Base-by-base conservation (phyloP, 2,113 vertebrate species). In the Dipodomys merriami region DNA sequence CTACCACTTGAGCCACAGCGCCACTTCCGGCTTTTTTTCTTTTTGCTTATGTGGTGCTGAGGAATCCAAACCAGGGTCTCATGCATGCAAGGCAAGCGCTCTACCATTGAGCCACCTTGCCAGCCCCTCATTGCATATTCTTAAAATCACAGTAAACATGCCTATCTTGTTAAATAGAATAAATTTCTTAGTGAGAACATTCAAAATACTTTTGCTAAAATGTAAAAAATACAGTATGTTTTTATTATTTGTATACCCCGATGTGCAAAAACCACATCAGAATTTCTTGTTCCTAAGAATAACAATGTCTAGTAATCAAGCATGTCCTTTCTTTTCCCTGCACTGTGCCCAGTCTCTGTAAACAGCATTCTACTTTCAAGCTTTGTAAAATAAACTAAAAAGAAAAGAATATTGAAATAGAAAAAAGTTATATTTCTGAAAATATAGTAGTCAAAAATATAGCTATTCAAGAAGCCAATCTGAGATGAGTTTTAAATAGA, bases 251-350 rank as follows among this genome's bases (percentile, higher is more conserved):
- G 68, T 68, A 84, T 8, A 44, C 22, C 9, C 8, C 12, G 49
- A 13, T 60, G 20, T 60, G 53, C 0, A 49, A 84, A 23, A 5
- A 12, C 5, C 9, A 60, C 4, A 33, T 0, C 2, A 25, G 65
- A 44, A 46, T n/a, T 44, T 65, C 44, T 49, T 74, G 7, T 65
- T 22, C 65, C 7, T 57, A 29, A 57, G 1, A 11, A 35, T 27
- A 68, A 68, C 53, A 84, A 6, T 25, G 22, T 7, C 4, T 20
- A 77, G 19, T 91, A 8, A 39, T 25, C 29, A 25, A 23, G 0
- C 20, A 62, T 44, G 19, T 1, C 1, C 5, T 5, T 9, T 77
- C 7, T 2, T 1, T 53, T 3, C 46, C 5, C 11, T 49, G 8
- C 7, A 77, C 1, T 69, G 5, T 69, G 10, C n/a, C 11, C 25